These are phyloP conservation scores for Phanerotoma sp. DNA, from an alignment of 2,888 invertebrate species.

Conservation along the genomic window DNA sequence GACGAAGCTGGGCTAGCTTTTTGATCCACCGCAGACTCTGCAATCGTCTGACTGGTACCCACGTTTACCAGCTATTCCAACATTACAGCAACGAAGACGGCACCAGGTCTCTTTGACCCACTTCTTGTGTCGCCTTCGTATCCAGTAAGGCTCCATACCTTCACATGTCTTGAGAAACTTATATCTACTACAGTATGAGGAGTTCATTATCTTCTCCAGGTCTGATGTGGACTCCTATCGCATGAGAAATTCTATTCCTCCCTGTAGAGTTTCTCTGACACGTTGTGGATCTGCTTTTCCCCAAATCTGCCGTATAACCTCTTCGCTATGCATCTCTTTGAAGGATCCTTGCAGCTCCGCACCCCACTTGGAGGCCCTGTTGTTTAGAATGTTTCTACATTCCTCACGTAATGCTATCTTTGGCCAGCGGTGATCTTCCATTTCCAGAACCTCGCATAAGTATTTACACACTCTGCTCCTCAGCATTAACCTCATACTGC, in stretches of 20 bases:
- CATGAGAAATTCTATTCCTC: background rate
- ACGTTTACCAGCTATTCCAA: background rate
- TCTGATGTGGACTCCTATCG: background rate
- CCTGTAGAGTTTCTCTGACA: background rate
- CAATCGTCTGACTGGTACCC: background rate
- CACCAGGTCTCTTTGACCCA: background rate
- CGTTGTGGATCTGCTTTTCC: background rate
- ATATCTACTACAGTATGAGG: background rate
- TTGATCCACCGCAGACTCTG: background rate
- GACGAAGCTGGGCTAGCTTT: too few species aligned
- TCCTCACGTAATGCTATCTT: conserved; percentile 10
- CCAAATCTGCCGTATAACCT: background rate
- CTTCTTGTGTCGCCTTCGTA: too few species aligned
- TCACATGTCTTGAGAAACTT: too few species aligned
- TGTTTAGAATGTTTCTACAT: conserved; percentile 1
- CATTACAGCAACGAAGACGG: conserved; percentile 2
- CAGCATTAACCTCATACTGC: background rate
- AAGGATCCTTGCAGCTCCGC: background rate
- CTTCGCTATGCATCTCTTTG: conserved; percentile 3
- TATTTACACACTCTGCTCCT: conserved; percentile 17
- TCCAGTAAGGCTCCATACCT: background rate
- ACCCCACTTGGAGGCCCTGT: conserved; percentile 7
- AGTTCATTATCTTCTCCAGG: background rate
- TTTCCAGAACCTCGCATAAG: background rate
- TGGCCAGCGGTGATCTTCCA: conserved; percentile 14